A percentile compares a stretch with the other conserved stretches of the same genome.
phyloP scores from a whole-genome alignment of 2,797 vertebrate genomes.

The Sandelia bainsii region DNA sequence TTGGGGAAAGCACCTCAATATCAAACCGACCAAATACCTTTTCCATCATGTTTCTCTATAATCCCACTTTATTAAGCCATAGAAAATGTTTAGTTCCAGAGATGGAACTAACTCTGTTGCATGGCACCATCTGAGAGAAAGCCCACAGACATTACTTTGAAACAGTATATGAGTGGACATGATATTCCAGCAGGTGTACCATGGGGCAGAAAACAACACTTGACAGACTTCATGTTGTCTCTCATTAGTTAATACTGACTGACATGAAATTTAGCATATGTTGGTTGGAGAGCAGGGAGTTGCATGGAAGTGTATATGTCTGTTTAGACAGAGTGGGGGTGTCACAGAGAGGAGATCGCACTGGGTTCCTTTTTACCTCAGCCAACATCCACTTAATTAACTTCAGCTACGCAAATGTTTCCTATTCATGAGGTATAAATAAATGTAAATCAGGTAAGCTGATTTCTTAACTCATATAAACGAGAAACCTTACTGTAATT shows the following conservation, averaged over 20 bases:
- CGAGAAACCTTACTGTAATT: too few relatives aligned
- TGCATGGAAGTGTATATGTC: neutral
- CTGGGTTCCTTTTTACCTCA: slow-evolving; percentile 67
- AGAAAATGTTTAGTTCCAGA: neutral
- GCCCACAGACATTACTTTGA: neutral
- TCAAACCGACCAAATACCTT: slow-evolving; percentile 15
- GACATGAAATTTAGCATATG: neutral
- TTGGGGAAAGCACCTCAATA: neutral
- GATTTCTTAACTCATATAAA: too few relatives aligned
- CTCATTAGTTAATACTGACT: neutral
- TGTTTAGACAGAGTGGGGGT: slow-evolving; percentile 23
- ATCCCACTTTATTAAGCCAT: neutral
- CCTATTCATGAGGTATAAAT: neutral
- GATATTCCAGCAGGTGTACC: neutral
- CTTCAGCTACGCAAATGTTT: too few relatives aligned
- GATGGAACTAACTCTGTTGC: neutral
- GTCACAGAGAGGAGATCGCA: slow-evolving; percentile 77
- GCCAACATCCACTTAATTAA: neutral
- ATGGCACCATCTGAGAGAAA: neutral
- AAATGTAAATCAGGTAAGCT: neutral
- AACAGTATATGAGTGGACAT: neutral
- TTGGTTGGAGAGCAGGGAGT: neutral
- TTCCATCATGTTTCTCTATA: neutral
- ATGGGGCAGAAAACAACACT: slow-evolving; percentile 65
- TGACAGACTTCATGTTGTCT: slow-evolving; percentile 66